phyloP scores from a whole-genome alignment of 2,113 vertebrate species.

The Leptocoma aspasia region DNA sequence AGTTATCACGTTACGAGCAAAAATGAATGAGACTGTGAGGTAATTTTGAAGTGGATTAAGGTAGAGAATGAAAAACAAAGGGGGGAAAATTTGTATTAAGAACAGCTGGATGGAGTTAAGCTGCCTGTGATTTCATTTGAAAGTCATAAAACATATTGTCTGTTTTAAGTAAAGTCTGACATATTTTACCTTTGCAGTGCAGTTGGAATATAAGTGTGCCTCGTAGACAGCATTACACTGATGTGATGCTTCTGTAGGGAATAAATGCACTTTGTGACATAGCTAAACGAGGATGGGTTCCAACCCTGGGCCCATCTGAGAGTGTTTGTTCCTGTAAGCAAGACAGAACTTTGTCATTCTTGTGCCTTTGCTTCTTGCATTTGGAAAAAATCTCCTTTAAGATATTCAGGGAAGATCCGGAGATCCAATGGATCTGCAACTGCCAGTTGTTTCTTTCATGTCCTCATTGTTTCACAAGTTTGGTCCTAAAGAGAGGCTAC shows the following conservation, averaged over 20 bases:
- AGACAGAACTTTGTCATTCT: not conserved
- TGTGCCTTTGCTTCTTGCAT: not conserved
- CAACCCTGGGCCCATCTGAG: not conserved
- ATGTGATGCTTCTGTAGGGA: not conserved
- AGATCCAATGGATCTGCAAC: not conserved
- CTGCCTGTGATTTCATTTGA: conserved; percentile 34
- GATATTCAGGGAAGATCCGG: not conserved
- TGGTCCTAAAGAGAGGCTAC: not conserved
- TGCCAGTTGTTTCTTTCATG: not conserved
- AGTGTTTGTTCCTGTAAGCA: not conserved
- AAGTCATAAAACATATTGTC: conserved; percentile 27
- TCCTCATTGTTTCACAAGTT: not conserved
- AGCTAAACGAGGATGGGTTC: not conserved
- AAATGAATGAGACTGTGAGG: conserved; percentile 36
- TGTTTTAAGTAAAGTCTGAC: not conserved
- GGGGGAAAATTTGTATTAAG: not conserved
- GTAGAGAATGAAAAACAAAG: conserved; percentile 52
- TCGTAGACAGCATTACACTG: not conserved
- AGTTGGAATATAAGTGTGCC: not conserved
- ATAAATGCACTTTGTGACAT: not conserved
- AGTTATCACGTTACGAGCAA: conserved; percentile 13
- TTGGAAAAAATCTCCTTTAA: not conserved
- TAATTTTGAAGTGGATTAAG: conserved; percentile 42
- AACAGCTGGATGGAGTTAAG: conserved; percentile 46
- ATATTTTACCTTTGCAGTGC: not conserved